These are phyloP conservation scores for Drosophila sordidula DNA, from an alignment of 2,888 invertebrate species.

Conservation along the genomic window DNA sequence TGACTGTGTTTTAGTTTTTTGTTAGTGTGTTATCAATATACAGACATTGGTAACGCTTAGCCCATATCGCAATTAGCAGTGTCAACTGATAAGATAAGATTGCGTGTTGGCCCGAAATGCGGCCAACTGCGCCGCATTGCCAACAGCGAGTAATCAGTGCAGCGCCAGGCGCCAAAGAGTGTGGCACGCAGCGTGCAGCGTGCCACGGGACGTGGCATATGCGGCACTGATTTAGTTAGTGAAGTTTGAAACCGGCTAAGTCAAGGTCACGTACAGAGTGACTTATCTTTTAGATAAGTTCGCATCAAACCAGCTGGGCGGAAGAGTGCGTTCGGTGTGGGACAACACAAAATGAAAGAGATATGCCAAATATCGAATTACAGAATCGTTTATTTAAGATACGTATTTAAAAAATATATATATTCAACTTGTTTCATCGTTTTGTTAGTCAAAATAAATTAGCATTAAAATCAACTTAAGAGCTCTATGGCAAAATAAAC, in stretches of 20 bases:
- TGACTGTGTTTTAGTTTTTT: constrained; percentile 4
- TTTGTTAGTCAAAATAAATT: constrained; percentile 66
- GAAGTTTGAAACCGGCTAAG: not conserved
- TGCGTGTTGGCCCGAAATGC: constrained; percentile 20
- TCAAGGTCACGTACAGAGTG: not conserved
- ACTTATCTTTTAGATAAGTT: constrained; percentile 6
- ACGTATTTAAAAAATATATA: constrained; percentile 28
- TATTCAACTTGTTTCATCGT: constrained; percentile 53
- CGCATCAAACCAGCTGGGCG: too few species aligned
- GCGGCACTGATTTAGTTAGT: not conserved
- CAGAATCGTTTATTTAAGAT: constrained; percentile 44
- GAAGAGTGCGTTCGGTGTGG: not conserved
- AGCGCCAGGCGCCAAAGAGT: constrained; percentile 28
- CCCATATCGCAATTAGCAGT: constrained; percentile 44
- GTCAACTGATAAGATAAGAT: constrained; percentile 52
- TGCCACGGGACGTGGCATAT: not conserved
- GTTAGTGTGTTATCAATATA: constrained; percentile 35
- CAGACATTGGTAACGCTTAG: constrained; percentile 35
- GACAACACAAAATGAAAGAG: constrained; percentile 59
- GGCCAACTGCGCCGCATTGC: constrained; percentile 14
- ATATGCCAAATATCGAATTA: constrained; percentile 33
- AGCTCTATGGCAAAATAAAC: constrained; percentile 56
- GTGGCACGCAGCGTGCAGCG: constrained; percentile 19
- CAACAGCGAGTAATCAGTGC: constrained; percentile 41
- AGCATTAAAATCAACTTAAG: constrained; percentile 71